Percentiles rank a stretch among this genome's conserved stretches.
phyloP scores from a whole-genome alignment of 2,113 vertebrate species.

The Isichthys henryi region DNA sequence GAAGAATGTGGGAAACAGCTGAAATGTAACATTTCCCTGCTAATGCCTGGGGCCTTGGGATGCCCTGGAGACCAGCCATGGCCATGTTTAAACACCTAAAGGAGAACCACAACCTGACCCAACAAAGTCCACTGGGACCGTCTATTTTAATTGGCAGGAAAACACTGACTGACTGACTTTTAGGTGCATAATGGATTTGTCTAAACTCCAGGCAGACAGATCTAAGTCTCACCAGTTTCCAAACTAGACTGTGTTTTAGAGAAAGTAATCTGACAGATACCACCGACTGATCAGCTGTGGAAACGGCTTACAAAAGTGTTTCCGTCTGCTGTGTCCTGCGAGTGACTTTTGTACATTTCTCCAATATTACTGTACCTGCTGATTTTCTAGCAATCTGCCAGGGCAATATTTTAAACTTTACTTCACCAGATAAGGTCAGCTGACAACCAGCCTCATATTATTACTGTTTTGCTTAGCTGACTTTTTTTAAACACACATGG shows the following conservation, averaged over 20 bases:
- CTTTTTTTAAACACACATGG: not conserved
- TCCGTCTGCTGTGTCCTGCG: not conserved
- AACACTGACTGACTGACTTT: not conserved
- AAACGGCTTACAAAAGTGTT: not conserved
- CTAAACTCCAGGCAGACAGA: not conserved
- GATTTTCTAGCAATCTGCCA: not conserved
- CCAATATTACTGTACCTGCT: not conserved
- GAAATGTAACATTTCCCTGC: not conserved
- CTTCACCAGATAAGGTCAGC: not conserved
- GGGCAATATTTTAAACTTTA: not conserved
- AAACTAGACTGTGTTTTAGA: not conserved
- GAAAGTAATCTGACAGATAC: not conserved
- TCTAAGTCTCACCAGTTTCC: not conserved
- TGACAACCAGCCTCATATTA: not conserved
- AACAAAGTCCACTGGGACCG: not conserved
- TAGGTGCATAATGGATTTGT: not conserved
- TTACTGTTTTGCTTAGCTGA: not conserved
- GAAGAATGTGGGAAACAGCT: conserved; percentile 7
- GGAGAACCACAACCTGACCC: not conserved
- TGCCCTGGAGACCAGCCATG: not conserved
- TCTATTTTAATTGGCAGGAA: conserved; percentile 12
- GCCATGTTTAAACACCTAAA: conserved; percentile 1
- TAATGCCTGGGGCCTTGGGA: conserved; percentile 3
- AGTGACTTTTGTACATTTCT: not conserved
- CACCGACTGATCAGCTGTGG: not conserved